These are phyloP conservation scores for Luehdorfia chinensis DNA, from an alignment of 1,140 invertebrate species.

Conservation along the genomic window DNA sequence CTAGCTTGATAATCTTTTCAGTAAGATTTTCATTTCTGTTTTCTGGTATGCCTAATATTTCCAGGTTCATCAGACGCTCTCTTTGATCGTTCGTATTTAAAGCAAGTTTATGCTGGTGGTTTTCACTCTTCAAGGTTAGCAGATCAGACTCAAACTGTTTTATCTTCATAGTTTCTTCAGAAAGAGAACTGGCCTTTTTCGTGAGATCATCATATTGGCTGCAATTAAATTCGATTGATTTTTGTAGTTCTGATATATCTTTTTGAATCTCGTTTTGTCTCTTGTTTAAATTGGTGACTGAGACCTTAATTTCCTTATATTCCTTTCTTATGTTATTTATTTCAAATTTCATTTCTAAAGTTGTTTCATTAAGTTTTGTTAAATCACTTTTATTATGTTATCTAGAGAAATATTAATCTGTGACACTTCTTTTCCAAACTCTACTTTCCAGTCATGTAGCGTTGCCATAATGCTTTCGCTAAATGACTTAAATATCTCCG, in stretches of 20 bases:
- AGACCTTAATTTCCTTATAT: neutral
- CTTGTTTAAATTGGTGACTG: neutral
- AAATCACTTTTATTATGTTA: neutral
- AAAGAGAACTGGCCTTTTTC: neutral
- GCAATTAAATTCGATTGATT: neutral
- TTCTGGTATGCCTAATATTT: conserved; percentile 21
- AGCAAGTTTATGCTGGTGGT: neutral
- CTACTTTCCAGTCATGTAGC: neutral
- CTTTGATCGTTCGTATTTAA: neutral
- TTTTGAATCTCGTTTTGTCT: neutral
- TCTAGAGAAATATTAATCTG: neutral
- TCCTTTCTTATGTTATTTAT: neutral
- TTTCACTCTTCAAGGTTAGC: neutral
- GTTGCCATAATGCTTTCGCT: neutral
- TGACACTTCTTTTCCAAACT: neutral
- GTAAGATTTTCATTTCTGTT: conserved; percentile 12
- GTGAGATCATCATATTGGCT: neutral
- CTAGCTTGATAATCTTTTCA: conserved; percentile 7
- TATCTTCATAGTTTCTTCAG: neutral
- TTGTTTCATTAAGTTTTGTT: neutral
- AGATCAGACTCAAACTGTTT: neutral
- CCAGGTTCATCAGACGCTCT: neutral
- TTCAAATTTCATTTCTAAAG: neutral
- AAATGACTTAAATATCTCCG: neutral
- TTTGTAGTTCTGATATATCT: neutral